Conservation (phyloP, 1,140 invertebrate genomes). For the Bombus vancouverensis region DNA sequence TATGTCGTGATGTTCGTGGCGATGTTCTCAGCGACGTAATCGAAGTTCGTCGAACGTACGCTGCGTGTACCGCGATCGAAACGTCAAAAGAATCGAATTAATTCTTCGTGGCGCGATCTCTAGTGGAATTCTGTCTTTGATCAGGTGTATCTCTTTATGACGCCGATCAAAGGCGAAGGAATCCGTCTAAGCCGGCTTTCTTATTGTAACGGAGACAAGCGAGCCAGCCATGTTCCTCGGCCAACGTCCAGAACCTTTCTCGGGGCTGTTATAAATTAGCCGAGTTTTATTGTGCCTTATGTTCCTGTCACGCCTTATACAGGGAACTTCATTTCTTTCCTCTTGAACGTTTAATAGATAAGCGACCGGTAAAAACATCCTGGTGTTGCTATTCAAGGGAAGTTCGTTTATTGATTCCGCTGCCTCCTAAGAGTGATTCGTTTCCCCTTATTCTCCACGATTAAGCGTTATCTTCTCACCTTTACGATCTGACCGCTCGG, state of each 20-base stretch:
- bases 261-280: constrained; percentile 28
- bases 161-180: constrained; percentile 2
- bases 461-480: constrained; percentile 4
- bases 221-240: background rate
- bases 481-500: background rate
- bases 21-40: background rate
- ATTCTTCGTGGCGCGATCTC: background rate
- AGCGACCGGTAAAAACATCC: constrained; percentile 12
- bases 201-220: constrained; percentile 32
- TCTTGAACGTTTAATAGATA: background rate
- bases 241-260: constrained; percentile 12
- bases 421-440: background rate
- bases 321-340: constrained; percentile 21
- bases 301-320: constrained; percentile 33
- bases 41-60: background rate
- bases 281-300: constrained; percentile 19
- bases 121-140: background rate
- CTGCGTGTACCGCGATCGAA: background rate
- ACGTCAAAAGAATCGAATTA: background rate
- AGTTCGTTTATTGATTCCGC: constrained; percentile 30
- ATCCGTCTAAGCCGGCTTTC: background rate
- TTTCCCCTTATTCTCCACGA: background rate
- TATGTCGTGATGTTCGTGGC: background rate
- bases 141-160: constrained; percentile 31
- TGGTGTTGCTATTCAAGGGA: background rate